Evolutionary conservation across 2,113 vertebrate species (phyloP), one percentile per base, ranked within the genome.

Genomic region (Uropsilus gracilis): DNA sequence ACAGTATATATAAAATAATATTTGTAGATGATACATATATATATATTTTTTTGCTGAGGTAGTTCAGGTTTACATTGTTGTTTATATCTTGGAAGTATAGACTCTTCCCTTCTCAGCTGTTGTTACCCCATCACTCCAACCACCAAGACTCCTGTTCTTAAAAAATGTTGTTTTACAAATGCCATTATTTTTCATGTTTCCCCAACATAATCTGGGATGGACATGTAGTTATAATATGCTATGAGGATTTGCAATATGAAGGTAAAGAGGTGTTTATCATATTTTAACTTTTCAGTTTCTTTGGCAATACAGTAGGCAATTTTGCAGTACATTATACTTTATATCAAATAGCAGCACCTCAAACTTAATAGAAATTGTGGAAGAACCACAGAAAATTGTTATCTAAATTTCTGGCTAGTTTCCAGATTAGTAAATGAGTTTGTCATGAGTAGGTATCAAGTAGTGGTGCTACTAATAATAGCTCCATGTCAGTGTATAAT

Each of bases 121-220:
- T 50, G 7, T 50, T 13, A 12, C 11, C 48, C 11, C 11, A 50
- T 14, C 11, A 12, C 11, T 14, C 48, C 48, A 10, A 11, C 48
- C 7, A 50, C 48, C 48, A 50, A 50, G 48, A 50, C 48, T 13
- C 48, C 12, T 14, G 16, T 11, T 50, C 99, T 99, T 98, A 99
- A 99, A 98, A 98, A 50, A 68, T 98, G 97, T 72, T 0, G 86
- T 95, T 96, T 98, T 98, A 97, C 64, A 32, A 97, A 0, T 14
- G 99, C 0, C 98, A 99, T 99, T 82, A 99, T 94, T 30, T 98
- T 99, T 98, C 99, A 98, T 96, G 97, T 97, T 91, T 99, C 97
- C 2, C 98, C 98, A 0, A 99, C 44, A 16, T 98, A 98, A 66
- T 98, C 98, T 0, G 98, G 98, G 32, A 99, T 37, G 0, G 99